Evolutionary conservation across 2,888 invertebrate species (phyloP).

Genomic region (Prionchulus punctatus): DNA sequence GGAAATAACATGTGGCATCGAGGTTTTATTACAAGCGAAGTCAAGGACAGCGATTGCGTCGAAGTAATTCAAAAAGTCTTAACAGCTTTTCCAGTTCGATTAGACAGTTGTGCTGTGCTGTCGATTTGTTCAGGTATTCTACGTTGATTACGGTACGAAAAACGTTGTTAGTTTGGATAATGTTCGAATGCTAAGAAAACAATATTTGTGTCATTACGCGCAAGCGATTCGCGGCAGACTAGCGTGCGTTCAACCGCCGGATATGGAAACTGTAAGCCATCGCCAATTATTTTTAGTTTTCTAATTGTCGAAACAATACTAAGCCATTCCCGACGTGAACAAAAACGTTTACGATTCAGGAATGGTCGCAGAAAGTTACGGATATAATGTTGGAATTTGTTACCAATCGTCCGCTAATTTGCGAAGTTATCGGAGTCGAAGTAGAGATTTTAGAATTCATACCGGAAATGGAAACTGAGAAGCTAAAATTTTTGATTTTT

Average conservation of each 20-base stretch:
- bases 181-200: neutral
- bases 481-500: neutral
- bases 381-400: neutral
- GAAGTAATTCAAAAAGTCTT: neutral
- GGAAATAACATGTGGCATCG: neutral
- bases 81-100: too few species aligned
- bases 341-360: too few species aligned
- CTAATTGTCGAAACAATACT: too few species aligned
- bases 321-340: too few species aligned
- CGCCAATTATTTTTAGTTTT: neutral
- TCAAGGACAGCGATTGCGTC: neutral
- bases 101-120: too few species aligned
- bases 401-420: neutral
- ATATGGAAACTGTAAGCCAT: neutral
- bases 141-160: neutral
- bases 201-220: neutral
- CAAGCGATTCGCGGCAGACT: neutral
- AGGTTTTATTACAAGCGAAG: neutral
- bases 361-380: neutral
- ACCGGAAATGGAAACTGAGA: too few species aligned
- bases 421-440: neutral
- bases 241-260: neutral
- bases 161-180: neutral
- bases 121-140: neutral
- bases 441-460: neutral